Evolutionary conservation across 1,140 invertebrate genomes (phyloP).

Genomic region (Odontomachus brunneus): DNA sequence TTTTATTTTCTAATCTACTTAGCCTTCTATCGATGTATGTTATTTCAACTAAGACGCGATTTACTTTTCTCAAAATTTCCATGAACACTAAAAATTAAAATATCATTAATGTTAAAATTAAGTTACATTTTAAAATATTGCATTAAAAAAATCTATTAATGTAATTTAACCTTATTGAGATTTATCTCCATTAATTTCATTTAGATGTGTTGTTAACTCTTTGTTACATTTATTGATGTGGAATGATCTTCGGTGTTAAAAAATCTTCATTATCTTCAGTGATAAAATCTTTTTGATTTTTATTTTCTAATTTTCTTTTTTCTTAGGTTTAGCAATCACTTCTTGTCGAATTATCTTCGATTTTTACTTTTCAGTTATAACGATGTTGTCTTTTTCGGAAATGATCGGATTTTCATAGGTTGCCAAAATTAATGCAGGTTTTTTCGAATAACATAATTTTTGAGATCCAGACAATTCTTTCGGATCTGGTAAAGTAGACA

Average conservation of each 20-base stretch:
- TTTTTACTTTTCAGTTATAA: background rate
- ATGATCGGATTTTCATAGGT: conserved; percentile 29
- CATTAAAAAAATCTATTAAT: conserved; percentile 25
- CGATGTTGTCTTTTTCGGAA: background rate
- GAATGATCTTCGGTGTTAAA: too few species aligned
- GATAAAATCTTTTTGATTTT: conserved; percentile 1
- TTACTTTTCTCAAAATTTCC: conserved; percentile 14
- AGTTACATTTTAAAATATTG: conserved; percentile 30
- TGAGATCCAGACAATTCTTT: conserved; percentile 33
- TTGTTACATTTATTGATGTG: conserved; percentile 7
- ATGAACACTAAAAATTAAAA: conserved; percentile 29
- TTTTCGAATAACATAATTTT: background rate
- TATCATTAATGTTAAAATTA: too few species aligned
- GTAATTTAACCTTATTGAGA: conserved; percentile 12
- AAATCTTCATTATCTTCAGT: conserved; percentile 22
- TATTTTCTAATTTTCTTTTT: conserved; percentile 12
- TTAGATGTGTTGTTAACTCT: conserved; percentile 14
- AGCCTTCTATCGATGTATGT: background rate
- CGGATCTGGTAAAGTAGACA: conserved; percentile 19
- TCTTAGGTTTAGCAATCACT: conserved; percentile 1
- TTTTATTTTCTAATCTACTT: conserved; percentile 7
- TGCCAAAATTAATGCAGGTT: conserved; percentile 18
- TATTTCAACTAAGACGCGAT: background rate
- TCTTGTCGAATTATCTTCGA: background rate
- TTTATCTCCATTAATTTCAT: conserved; percentile 25